phyloP scores from a whole-genome alignment of 2,113 vertebrate species.

The Chauna torquata region DNA sequence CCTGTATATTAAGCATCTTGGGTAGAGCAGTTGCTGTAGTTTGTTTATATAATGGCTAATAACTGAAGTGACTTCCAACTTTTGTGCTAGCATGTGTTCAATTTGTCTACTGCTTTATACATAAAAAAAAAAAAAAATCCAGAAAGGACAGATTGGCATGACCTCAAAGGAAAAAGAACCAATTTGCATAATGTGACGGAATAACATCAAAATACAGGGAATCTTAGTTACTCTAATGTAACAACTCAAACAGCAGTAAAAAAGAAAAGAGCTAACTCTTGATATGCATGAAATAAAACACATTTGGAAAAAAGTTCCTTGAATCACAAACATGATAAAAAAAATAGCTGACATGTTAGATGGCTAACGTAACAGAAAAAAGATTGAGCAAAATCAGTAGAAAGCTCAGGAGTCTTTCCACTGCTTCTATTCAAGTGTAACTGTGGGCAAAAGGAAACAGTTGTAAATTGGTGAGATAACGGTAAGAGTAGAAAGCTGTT shows the following conservation, averaged over 20 bases:
- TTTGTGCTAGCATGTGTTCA: background rate
- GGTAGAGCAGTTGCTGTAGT: background rate
- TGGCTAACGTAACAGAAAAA: too few species aligned
- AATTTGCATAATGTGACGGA: background rate
- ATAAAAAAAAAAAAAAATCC: background rate
- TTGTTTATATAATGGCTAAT: background rate
- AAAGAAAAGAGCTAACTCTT: background rate
- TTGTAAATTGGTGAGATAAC: fast-evolving
- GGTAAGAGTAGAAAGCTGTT: background rate
- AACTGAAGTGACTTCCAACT: background rate
- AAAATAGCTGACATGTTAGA: background rate
- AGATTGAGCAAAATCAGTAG: background rate
- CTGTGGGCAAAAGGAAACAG: background rate
- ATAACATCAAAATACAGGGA: background rate
- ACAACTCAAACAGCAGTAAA: background rate
- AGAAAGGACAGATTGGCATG: background rate
- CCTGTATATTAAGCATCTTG: background rate
- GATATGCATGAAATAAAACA: background rate
- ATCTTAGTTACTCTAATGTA: too few species aligned
- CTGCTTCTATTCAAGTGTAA: too few species aligned
- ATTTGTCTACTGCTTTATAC: background rate
- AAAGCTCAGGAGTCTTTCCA: background rate
- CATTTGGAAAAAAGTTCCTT: background rate
- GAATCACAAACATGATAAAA: background rate
- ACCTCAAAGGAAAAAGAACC: background rate